Base-by-base conservation (phyloP, 2,113 vertebrate species). In the Varanus salvator region DNA sequence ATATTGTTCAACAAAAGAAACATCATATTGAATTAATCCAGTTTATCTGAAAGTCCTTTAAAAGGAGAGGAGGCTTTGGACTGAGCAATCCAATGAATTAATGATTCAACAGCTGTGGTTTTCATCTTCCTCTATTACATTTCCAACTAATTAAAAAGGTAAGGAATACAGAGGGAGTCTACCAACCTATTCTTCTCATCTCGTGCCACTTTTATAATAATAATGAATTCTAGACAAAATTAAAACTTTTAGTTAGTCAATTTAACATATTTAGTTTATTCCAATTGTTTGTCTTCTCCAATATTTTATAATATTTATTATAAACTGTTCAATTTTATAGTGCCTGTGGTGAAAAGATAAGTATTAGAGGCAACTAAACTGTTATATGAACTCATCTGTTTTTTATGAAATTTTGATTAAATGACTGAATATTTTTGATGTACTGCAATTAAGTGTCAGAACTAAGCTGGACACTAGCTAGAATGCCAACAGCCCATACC, bases 401-500 rank as follows among this genome's bases (percentile, higher is more conserved):
- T 48, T 87, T 77, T 48, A 31, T 74, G 27, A 78, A 64, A 17
- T 4, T 25, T 44, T 86, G 38, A n/a, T 38, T 74, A 54, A 72
- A 21, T 74, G 31, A 27, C 52, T 86, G 52, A 48, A 44, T 27
- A 21, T 7, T 76, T 3, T 76, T 57, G 54, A 86, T 71, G 15
- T 71, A 1, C 14, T 31, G 27, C 83, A 52, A 25, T 7, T 0
- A 74, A 6, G 17, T 19, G 64, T 19, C 52, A 77, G 50, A 91
- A 77, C 1, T 0, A 92, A 92, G 54, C 3, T 38, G 29, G 14
- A 50, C 1, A 44, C 50, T 60, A 83, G 84, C 66, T 84, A 74
- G 15, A 83, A 80, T 44, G 57, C 72, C n/a, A 57, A 84, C 6
- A 89, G 91, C 29, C 17, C 48, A 78, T 97, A 97, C 98, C 97